phyloP scores from a whole-genome alignment of 2,888 invertebrate species.

The Tiliacea citrago region DNA sequence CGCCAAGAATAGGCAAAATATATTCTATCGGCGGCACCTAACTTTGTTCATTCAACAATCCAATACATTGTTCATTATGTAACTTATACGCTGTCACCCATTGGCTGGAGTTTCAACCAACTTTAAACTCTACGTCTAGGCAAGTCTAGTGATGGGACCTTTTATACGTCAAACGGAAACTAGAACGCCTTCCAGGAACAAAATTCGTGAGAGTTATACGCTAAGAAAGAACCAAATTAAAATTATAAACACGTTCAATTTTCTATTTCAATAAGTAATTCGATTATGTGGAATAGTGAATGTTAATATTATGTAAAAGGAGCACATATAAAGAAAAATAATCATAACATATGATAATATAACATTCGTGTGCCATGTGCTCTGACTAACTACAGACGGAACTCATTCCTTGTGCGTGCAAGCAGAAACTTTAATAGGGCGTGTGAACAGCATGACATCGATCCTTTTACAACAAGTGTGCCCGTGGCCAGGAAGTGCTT shows the following conservation, averaged over 20 bases:
- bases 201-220: not conserved
- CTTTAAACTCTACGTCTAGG: not conserved
- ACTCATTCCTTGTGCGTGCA: no score
- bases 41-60: not conserved
- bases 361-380: no score
- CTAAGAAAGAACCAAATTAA: no score
- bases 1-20: not conserved
- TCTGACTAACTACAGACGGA: no score
- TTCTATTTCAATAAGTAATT: no score
- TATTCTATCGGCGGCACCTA: not conserved
- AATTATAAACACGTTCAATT: not conserved
- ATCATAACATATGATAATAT: no score
- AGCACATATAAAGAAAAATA: not conserved
- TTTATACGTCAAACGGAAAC: not conserved
- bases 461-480: no score
- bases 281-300: not conserved
- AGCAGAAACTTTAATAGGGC: no score
- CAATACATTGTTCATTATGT: not conserved
- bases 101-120: not conserved
- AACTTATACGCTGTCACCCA: constrained; percentile 9
- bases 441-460: no score
- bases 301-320: not conserved
- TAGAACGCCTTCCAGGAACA: not conserved
- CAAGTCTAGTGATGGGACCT: constrained; percentile 9
- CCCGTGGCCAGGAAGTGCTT: no score